Base-by-base conservation (phyloP, 2,797 vertebrate genomes). In the Sebastes wilsoni region DNA sequence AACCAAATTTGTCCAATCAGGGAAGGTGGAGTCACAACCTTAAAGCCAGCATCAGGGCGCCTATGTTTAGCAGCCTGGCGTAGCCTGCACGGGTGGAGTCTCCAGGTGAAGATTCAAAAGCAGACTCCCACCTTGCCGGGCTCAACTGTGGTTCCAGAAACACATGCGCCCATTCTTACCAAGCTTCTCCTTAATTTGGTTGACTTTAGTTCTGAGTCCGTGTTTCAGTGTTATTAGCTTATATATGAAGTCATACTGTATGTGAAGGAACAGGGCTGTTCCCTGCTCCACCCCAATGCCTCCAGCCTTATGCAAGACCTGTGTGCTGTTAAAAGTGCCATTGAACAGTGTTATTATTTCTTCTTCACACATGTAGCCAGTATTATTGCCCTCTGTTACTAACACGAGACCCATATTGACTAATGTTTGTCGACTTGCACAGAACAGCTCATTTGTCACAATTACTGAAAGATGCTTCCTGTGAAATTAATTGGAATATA, bases 291-390 rank as follows among this genome's bases (percentile, higher is more conserved):
- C 89, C 91, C 92, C 90, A 79, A 92, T 88, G 91, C 94, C 94
- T 94, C 94, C 95, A 94, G 95, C 96, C 95, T 96, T 96, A 96
- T 95, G 95, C 96, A 96, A 95, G 95, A 96, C 94, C 95, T 93
- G 93, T 92, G 95, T 95, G 94, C 95, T 96, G 95, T 95, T 94
- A 91, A 94, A 94, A 95, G 94, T 95, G 96, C 95, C 95, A 96
- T 95, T 95, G 91, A 94, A 92, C 93, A 93, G 93, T 94, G 85
- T 95, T 94, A 83, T 88, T 34, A 34, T 93, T 89, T 89, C 56
- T 80, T 83, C 78, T 89, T 83, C 88, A 82, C 83, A 85, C 86
- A 87, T 88, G 89, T 92, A 91, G 91, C 91, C 90, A 90, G 91
- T 92, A 79, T 92, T 88, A 88, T 79, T 85, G 88, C 61, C 82